Conservation (phyloP, 2,113 vertebrate genomes). For the Xiphophorus hellerii region DNA sequence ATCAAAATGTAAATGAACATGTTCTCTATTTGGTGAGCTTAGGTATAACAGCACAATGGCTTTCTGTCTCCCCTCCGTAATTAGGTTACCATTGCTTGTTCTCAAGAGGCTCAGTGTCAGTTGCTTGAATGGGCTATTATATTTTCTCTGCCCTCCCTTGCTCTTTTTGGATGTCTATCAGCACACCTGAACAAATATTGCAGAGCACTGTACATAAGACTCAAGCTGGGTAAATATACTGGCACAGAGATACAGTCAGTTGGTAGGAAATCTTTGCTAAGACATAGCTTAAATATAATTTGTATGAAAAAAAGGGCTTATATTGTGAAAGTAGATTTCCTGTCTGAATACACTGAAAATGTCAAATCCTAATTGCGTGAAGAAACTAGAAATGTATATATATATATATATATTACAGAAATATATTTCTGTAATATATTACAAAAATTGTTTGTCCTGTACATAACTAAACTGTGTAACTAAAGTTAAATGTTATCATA, state of each 20-base stretch:
- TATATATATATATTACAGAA: background rate
- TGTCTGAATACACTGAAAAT: background rate
- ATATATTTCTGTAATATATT: background rate
- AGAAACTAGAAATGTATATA: background rate
- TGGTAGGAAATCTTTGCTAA: slow-evolving; percentile 39
- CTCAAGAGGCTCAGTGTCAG: slow-evolving; percentile 47
- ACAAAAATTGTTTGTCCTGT: background rate
- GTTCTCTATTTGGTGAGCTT: slow-evolving; percentile 21
- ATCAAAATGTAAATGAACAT: slow-evolving; percentile 26
- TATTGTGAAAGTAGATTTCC: background rate
- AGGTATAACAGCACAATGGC: slow-evolving; percentile 47
- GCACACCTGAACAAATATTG: slow-evolving; percentile 63
- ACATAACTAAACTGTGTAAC: background rate
- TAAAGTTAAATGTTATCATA: too few species aligned
- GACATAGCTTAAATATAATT: slow-evolving; percentile 30
- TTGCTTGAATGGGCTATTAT: slow-evolving; percentile 58
- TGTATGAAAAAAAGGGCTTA: slow-evolving; percentile 13
- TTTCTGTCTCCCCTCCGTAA: slow-evolving; percentile 43
- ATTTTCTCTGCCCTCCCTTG: slow-evolving; percentile 47
- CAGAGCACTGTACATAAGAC: slow-evolving; percentile 35
- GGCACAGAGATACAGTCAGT: slow-evolving; percentile 43
- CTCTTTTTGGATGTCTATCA: slow-evolving; percentile 53
- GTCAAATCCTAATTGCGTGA: background rate
- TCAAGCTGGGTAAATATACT: slow-evolving; percentile 33
- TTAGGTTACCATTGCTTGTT: slow-evolving; percentile 57